Percentiles rank a stretch among this genome's conserved stretches.
Conservation (phyloP, 2,797 vertebrate species). For the Crenuchus spilurus region DNA sequence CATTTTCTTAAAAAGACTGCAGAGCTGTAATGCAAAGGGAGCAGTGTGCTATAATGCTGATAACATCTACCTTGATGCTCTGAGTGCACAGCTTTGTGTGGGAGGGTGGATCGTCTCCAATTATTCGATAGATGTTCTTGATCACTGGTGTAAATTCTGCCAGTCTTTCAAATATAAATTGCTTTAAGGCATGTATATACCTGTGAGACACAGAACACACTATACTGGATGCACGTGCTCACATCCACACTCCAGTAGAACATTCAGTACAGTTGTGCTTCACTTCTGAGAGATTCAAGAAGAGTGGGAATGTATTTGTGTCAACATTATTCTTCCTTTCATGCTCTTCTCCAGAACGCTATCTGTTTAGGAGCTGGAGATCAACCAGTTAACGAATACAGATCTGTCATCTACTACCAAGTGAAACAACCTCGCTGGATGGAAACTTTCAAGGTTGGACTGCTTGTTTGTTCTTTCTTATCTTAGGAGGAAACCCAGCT, state of each 20-base stretch:
- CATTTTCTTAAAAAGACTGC: not conserved
- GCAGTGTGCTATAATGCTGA: not conserved
- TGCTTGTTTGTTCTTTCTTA: not conserved
- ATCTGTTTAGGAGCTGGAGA: conserved; percentile 94
- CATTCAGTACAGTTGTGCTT: not conserved
- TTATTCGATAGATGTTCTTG: not conserved
- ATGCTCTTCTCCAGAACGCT: conserved; percentile 76
- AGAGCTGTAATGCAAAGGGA: not conserved
- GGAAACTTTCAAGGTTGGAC: conserved; percentile 93
- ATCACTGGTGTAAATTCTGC: not conserved
- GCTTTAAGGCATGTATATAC: conserved; percentile 29
- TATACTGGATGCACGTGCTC: not conserved
- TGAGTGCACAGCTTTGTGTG: not conserved
- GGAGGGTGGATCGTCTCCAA: conserved; percentile 8
- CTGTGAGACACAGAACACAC: not conserved
- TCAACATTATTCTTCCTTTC: not conserved
- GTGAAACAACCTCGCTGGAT: conserved; percentile 97
- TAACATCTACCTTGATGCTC: not conserved
- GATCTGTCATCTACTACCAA: conserved; percentile 95
- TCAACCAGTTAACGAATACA: conserved; percentile 87
- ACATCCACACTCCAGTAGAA: not conserved
- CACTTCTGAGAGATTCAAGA: not conserved
- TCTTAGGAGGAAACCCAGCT: not conserved
- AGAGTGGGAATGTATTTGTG: not conserved
- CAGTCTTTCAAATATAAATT: not conserved